These are phyloP conservation scores for Holothuria leucospilota DNA, from an alignment of 53 echinoderm and acorn worm genomes.

Conservation along the genomic window DNA sequence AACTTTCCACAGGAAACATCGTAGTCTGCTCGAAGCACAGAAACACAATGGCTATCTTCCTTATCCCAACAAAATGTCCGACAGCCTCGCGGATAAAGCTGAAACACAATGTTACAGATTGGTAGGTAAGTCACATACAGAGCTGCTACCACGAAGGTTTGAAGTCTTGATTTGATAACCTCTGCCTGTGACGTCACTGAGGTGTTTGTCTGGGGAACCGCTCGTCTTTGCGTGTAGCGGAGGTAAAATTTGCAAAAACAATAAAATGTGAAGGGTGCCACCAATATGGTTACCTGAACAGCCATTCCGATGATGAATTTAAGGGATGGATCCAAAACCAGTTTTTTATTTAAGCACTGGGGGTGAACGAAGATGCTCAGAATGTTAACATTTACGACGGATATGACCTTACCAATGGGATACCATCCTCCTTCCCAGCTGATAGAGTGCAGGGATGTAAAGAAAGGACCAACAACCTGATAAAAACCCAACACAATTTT, in stretches of 20 bases:
- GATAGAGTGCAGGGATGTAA: background rate
- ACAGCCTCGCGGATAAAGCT: background rate
- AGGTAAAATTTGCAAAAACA: background rate
- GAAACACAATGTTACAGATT: background rate
- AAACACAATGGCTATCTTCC: background rate
- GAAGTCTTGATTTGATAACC: background rate
- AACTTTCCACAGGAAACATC: background rate
- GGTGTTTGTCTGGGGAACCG: background rate
- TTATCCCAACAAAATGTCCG: background rate
- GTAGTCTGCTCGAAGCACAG: background rate
- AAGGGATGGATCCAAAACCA: background rate
- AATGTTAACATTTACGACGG: background rate
- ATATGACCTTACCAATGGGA: background rate
- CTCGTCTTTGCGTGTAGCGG: background rate
- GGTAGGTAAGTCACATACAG: background rate
- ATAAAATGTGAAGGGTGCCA: background rate
- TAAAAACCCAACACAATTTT: conserved; percentile 13
- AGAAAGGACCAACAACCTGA: background rate
- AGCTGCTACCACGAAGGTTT: background rate
- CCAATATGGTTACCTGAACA: background rate
- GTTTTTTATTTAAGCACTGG: background rate
- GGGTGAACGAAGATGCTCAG: background rate
- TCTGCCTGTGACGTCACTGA: background rate
- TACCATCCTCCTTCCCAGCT: background rate
- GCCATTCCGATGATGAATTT: background rate